Evolutionary conservation across 2,797 vertebrate species (phyloP).

Genomic region (Myotis findleyi): DNA sequence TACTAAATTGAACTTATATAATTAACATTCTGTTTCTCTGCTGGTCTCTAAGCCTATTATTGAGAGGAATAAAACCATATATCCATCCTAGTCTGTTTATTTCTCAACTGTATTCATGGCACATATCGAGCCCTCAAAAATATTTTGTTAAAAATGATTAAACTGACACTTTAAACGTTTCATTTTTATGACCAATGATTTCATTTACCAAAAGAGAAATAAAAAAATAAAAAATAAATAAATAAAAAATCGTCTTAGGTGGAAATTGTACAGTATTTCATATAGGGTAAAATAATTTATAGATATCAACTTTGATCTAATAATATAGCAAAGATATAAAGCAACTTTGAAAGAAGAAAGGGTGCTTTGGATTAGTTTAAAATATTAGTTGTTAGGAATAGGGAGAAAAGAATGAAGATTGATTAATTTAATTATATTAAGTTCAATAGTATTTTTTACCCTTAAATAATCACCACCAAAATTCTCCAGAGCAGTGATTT

Average conservation of each 20-base stretch:
- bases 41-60: background rate
- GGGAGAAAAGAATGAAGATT: accelerated
- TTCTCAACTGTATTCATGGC: background rate
- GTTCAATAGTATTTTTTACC: background rate
- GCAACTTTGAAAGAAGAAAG: background rate
- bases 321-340: background rate
- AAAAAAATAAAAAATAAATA: background rate
- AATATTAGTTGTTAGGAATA: background rate
- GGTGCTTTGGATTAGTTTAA: background rate
- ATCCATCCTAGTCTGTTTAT: background rate
- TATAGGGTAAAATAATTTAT: background rate
- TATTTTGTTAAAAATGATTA: background rate
- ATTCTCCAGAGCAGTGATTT: background rate
- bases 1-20: background rate
- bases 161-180: background rate
- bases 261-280: background rate
- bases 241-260: background rate
- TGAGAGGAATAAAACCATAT: background rate
- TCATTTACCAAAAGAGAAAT: background rate
- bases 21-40: background rate
- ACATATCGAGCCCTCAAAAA: background rate
- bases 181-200: background rate
- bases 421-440: background rate
- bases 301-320: background rate
- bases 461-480: background rate